These are phyloP conservation scores for Parascotia fuliginaria DNA, from an alignment of 2,888 invertebrate genomes.

Conservation along the genomic window DNA sequence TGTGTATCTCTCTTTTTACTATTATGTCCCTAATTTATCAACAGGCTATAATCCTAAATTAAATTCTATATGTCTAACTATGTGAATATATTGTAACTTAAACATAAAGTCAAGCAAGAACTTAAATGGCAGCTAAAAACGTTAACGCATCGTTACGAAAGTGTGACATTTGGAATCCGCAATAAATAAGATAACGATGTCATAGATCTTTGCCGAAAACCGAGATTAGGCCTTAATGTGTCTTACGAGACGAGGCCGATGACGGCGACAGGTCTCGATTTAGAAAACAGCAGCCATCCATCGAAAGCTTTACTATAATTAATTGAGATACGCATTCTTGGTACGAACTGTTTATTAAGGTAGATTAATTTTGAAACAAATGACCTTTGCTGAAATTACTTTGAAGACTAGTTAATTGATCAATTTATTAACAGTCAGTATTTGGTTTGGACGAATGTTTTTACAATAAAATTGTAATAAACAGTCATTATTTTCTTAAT, in stretches of 20 bases:
- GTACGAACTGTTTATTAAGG: not conserved
- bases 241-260: not conserved
- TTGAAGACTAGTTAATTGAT: not conserved
- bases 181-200: constrained; percentile 1
- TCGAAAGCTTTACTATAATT: not conserved
- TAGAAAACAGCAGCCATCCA: not conserved
- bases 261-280: not conserved
- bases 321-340: not conserved
- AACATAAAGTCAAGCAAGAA: too few relatives aligned
- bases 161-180: not conserved
- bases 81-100: too few relatives aligned
- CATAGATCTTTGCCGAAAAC: not conserved
- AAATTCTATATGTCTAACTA: too few relatives aligned
- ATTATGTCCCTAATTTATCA: too few relatives aligned
- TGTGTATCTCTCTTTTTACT: too few relatives aligned
- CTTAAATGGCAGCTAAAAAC: not conserved
- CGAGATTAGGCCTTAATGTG: constrained; percentile 3
- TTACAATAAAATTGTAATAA: too few relatives aligned
- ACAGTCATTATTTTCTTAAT: too few relatives aligned
- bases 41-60: too few relatives aligned
- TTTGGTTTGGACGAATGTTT: too few relatives aligned
- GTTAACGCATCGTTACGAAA: not conserved
- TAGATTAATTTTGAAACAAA: not conserved
- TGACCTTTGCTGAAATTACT: not conserved
- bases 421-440: too few relatives aligned